Conservation (phyloP, 2,888 invertebrate species). For the Bibio marci region DNA sequence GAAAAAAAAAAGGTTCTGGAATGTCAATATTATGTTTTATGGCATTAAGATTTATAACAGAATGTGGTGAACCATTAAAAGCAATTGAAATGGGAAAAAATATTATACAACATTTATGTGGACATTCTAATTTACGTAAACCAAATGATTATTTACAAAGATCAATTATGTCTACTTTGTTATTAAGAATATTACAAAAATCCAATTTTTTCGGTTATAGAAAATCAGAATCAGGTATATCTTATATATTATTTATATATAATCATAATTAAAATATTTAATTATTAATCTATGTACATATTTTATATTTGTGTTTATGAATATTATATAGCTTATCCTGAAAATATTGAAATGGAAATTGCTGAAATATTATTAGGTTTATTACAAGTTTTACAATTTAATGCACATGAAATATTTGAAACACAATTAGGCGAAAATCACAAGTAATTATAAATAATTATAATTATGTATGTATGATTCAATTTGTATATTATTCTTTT, state of each 20-base stretch:
- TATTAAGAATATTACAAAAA: conserved; percentile 51
- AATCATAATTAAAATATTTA: background rate
- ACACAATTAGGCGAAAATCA: conserved; percentile 37
- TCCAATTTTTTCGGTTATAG: conserved; percentile 42
- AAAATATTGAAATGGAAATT: conserved; percentile 38
- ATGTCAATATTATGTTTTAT: conserved; percentile 66
- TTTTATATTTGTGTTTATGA: background rate
- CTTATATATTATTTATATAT: background rate
- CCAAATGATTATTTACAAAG: conserved; percentile 56
- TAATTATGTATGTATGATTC: too few relatives aligned
- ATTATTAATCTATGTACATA: background rate
- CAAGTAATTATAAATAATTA: conserved; percentile 16
- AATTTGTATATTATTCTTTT: too few relatives aligned
- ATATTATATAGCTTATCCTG: conserved; percentile 22
- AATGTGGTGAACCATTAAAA: conserved; percentile 32
- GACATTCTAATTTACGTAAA: conserved; percentile 41
- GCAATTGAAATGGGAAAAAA: conserved; percentile 26
- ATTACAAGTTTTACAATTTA: conserved; percentile 64
- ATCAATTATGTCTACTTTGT: conserved; percentile 58
- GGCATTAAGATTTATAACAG: conserved; percentile 61
- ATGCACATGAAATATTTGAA: conserved; percentile 70
- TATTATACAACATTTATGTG: conserved; percentile 46
- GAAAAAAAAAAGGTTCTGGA: conserved; percentile 50
- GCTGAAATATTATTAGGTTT: conserved; percentile 49
- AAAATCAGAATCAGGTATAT: conserved; percentile 21